Percentiles rank a stretch among this genome's conserved stretches.
Conservation (phyloP, 2,113 vertebrate genomes). For the Bolborhynchus lineola region DNA sequence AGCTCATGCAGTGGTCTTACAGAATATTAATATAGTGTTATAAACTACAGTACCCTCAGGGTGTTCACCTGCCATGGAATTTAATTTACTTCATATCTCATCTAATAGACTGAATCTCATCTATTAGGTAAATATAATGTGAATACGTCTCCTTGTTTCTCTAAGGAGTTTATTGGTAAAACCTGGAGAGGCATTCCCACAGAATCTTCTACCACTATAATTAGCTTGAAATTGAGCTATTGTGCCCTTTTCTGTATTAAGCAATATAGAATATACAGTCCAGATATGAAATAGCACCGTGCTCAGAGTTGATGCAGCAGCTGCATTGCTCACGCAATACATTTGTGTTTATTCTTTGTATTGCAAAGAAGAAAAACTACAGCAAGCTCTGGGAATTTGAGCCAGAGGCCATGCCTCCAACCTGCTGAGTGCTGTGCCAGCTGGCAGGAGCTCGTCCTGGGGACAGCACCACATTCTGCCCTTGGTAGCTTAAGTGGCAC, state of each 20-base stretch:
- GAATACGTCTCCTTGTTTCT: conserved; percentile 73
- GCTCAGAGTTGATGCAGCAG: background rate
- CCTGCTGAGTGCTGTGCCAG: background rate
- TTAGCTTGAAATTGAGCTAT: conserved; percentile 63
- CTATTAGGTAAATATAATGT: conserved; percentile 80
- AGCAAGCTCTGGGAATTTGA: background rate
- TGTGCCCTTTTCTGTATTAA: conserved; percentile 25
- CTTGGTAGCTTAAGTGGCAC: background rate
- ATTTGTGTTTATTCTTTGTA: background rate
- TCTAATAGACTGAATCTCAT: conserved; percentile 76
- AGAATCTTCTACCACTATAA: conserved; percentile 62
- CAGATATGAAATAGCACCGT: background rate
- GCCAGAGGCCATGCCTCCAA: background rate
- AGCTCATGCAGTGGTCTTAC: conserved; percentile 70
- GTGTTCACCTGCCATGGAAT: conserved; percentile 78
- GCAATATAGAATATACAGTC: conserved; percentile 1
- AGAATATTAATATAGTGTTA: conserved; percentile 77
- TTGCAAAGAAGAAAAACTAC: background rate
- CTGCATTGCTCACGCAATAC: background rate
- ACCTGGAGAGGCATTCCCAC: conserved; percentile 52
- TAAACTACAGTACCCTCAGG: conserved; percentile 72
- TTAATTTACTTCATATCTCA: conserved; percentile 84
- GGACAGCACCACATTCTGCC: background rate
- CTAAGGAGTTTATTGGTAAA: conserved; percentile 67
- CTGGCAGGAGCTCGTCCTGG: background rate